Evolutionary conservation across 2,113 vertebrate species (phyloP).

Genomic region (Atrichornis clamosus): DNA sequence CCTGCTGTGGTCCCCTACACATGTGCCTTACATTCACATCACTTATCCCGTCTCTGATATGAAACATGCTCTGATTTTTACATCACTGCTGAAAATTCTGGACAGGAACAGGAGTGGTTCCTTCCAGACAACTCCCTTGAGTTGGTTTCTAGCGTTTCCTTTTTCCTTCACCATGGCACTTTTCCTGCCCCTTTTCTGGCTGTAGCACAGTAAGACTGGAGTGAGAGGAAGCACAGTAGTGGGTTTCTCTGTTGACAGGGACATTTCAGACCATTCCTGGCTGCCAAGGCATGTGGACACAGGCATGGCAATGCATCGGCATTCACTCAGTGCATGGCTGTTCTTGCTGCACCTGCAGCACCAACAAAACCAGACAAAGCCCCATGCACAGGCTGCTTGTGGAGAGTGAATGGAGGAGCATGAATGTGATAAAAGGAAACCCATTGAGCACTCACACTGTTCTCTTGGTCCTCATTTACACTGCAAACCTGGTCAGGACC

Average conservation of each 20-base stretch:
- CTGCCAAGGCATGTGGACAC: not conserved
- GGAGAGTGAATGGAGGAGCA: not conserved
- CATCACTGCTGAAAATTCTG: not conserved
- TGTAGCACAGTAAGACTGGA: not conserved
- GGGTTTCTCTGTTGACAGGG: not conserved
- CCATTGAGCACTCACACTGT: not conserved
- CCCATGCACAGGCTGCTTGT: not conserved
- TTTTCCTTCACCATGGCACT: not conserved
- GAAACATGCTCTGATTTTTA: not conserved
- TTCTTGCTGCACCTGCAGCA: not conserved
- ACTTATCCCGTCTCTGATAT: not conserved
- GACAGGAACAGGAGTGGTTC: not conserved
- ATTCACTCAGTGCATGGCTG: accelerated
- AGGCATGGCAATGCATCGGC: accelerated
- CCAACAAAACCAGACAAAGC: not conserved
- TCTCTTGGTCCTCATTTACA: not conserved
- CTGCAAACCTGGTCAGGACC: not conserved
- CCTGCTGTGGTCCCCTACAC: not conserved
- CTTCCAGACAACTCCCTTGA: not conserved
- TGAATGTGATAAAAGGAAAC: not conserved
- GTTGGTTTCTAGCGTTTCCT: not conserved
- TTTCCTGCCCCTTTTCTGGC: not conserved
- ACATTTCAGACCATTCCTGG: not conserved
- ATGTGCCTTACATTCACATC: accelerated
- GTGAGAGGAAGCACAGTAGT: not conserved